phyloP scores from a whole-genome alignment of 1,140 invertebrate genomes.

The fruit fly (Drosophila melanogaster) region Release_6_plus_ISO1_MT NC_004354.4:17573501-17574000 shows the following conservation, averaged over 20 bases:
- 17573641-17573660: slow-evolving; percentile 89
- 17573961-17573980: slow-evolving; percentile 93
- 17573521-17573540: not conserved
- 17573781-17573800: slow-evolving; percentile 41
- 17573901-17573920: slow-evolving; percentile 94
- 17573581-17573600: slow-evolving; percentile 85
- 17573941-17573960: slow-evolving; percentile 90
- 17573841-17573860: slow-evolving; percentile 89
- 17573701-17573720: not conserved
- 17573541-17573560: slow-evolving; percentile 88
- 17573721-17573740: not conserved
- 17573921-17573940: slow-evolving; percentile 94
- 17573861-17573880: slow-evolving; percentile 90
- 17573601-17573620: slow-evolving; percentile 77
- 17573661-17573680: slow-evolving; percentile 88
- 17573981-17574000: slow-evolving; percentile 90
- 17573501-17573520: too few relatives aligned
- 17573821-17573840: slow-evolving; percentile 31
- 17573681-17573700: slow-evolving; percentile 78
- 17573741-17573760: not conserved
- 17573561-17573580: slow-evolving; percentile 88
- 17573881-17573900: slow-evolving; percentile 90
- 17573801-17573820: slow-evolving; percentile 17
- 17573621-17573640: slow-evolving; percentile 85
- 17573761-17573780: slow-evolving; percentile 39